phyloP scores from a whole-genome alignment of 2,797 vertebrate genomes.

The Phrynocephalus forsythii region DNA sequence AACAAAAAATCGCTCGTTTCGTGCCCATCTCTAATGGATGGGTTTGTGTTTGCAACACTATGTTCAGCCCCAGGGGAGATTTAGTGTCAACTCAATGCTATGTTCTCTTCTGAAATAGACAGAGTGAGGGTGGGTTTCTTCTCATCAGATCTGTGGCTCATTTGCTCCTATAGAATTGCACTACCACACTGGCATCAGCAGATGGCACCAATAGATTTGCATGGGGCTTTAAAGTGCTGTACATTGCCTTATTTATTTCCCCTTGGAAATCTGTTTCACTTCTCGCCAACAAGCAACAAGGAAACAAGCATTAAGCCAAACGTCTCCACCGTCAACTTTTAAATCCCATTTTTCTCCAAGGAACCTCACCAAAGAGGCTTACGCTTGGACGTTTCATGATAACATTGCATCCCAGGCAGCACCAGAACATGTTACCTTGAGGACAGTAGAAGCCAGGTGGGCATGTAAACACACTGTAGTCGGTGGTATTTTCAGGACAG shows the following conservation, averaged over 20 bases:
- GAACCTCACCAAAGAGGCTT: neutral
- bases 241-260: neutral
- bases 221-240: neutral
- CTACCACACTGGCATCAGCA: neutral
- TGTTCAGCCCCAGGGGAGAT: too few species aligned
- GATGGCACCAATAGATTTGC: slow-evolving; percentile 15
- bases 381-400: neutral
- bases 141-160: neutral
- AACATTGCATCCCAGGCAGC: neutral
- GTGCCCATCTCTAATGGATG: too few species aligned
- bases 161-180: neutral
- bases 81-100: too few species aligned
- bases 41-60: too few species aligned
- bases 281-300: neutral
- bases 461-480: slow-evolving; percentile 84
- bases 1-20: too few species aligned
- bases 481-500: slow-evolving; percentile 86
- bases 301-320: neutral
- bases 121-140: neutral
- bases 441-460: slow-evolving; percentile 94
- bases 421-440: slow-evolving; percentile 77
- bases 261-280: neutral
- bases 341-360: neutral
- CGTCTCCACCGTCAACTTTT: neutral
- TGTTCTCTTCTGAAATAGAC: neutral